Evolutionary conservation across 2,888 invertebrate species (phyloP).

Genomic region (Loripinus fragilis): DNA sequence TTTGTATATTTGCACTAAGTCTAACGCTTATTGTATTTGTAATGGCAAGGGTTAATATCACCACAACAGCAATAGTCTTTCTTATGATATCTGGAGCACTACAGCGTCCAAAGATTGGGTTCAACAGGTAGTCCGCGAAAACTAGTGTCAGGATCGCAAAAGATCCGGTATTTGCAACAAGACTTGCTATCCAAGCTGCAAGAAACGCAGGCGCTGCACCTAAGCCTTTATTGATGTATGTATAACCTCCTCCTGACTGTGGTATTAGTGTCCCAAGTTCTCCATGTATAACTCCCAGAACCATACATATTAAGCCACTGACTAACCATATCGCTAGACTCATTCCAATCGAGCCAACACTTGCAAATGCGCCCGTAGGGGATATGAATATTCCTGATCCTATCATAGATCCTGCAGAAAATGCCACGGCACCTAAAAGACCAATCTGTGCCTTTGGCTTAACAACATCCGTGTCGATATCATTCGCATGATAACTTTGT

Average conservation of each 20-base stretch:
- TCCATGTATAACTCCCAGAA: too few relatives aligned
- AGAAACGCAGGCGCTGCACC: too few relatives aligned
- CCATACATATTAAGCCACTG: too few relatives aligned
- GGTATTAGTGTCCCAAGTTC: too few relatives aligned
- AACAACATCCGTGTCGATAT: too few relatives aligned
- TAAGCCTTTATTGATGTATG: too few relatives aligned
- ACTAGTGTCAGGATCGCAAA: background rate
- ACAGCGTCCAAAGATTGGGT: background rate
- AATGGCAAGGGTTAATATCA: background rate
- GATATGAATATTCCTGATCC: constrained; percentile 48
- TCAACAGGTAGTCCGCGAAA: background rate
- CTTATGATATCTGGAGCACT: background rate
- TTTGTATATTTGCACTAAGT: background rate
- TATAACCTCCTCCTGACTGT: too few relatives aligned
- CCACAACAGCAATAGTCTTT: background rate
- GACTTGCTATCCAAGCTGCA: background rate
- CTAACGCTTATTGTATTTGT: background rate
- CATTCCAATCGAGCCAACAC: constrained; percentile 42
- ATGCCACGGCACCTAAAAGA: constrained; percentile 41
- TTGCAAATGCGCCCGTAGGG: constrained; percentile 39
- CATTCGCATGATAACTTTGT: too few relatives aligned
- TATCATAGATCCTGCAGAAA: constrained; percentile 42
- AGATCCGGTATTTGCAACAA: background rate
- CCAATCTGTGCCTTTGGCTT: constrained; percentile 40
- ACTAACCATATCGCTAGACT: too few relatives aligned